Evolutionary conservation across 2,888 invertebrate species (phyloP).

Genomic region (Phalangium opilio): DNA sequence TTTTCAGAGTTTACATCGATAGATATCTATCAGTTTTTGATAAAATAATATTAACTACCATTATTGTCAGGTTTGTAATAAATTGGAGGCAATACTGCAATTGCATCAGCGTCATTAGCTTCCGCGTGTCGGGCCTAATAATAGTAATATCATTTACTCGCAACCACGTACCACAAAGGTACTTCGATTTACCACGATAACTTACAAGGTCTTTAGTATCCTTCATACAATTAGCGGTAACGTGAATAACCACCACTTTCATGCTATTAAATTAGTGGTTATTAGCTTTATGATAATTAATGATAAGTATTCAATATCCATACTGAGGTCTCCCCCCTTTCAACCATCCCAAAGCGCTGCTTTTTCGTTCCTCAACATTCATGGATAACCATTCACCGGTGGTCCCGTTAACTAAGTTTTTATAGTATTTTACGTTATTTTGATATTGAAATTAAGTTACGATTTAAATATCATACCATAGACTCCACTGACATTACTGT

Average conservation of each 20-base stretch:
- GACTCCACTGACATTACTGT: no score
- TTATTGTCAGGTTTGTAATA: conserved; percentile 50
- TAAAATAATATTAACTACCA: conserved; percentile 6
- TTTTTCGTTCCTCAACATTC: conserved; percentile 13
- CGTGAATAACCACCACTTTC: conserved; percentile 9
- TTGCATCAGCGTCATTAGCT: conserved; percentile 44
- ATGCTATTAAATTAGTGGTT: not conserved
- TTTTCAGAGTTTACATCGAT: no score
- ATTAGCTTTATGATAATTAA: not conserved
- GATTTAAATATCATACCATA: no score
- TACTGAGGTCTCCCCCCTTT: conserved; percentile 12
- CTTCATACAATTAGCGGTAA: conserved; percentile 13
- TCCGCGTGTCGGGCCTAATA: conserved; percentile 50
- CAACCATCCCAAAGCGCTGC: conserved; percentile 12
- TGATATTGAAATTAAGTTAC: no score
- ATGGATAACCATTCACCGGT: conserved; percentile 16
- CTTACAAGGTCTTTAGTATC: conserved; percentile 15
- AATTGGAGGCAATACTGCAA: conserved; percentile 57
- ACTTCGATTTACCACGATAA: not conserved
- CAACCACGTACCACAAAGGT: no score
- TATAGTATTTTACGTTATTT: no score
- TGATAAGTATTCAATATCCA: not conserved
- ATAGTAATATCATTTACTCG: no score
- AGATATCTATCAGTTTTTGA: no score
- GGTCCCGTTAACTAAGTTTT: conserved; percentile 15